These are phyloP conservation scores for Maccullochella peelii DNA, from an alignment of 2,113 vertebrate genomes.

Conservation along the genomic window DNA sequence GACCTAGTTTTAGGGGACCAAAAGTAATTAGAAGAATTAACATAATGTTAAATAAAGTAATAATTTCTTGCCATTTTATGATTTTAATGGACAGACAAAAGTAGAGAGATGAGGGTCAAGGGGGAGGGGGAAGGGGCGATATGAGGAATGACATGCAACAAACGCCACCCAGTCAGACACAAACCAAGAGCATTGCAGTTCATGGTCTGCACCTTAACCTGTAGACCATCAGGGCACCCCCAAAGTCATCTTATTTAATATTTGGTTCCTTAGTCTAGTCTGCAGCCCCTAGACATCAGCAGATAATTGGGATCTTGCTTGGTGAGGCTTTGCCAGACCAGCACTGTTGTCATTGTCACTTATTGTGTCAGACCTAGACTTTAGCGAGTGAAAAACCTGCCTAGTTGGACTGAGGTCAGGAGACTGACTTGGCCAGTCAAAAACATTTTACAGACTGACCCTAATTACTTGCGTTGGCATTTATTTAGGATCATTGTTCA, in stretches of 20 bases:
- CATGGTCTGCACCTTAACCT: neutral
- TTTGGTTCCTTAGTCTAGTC: neutral
- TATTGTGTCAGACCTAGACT: neutral
- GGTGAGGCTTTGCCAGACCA: neutral
- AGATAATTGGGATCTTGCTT: neutral
- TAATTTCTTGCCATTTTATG: neutral
- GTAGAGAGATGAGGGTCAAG: neutral
- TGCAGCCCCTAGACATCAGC: neutral
- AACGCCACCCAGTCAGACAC: neutral
- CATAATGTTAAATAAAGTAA: neutral
- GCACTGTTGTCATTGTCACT: neutral
- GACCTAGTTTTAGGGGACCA: neutral
- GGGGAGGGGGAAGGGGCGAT: too few species aligned
- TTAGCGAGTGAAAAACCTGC: neutral
- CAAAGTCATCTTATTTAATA: neutral
- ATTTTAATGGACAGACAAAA: neutral
- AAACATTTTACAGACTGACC: neutral
- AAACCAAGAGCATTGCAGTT: neutral
- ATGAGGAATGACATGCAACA: neutral
- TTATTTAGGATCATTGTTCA: neutral
- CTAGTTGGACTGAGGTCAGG: slow-evolving; percentile 2
- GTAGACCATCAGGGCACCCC: neutral
- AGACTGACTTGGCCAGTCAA: neutral
- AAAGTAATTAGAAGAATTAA: neutral
- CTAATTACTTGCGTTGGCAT: neutral